Conservation (phyloP, 2,113 vertebrate genomes). For the Cyrtonyx montezumae region DNA sequence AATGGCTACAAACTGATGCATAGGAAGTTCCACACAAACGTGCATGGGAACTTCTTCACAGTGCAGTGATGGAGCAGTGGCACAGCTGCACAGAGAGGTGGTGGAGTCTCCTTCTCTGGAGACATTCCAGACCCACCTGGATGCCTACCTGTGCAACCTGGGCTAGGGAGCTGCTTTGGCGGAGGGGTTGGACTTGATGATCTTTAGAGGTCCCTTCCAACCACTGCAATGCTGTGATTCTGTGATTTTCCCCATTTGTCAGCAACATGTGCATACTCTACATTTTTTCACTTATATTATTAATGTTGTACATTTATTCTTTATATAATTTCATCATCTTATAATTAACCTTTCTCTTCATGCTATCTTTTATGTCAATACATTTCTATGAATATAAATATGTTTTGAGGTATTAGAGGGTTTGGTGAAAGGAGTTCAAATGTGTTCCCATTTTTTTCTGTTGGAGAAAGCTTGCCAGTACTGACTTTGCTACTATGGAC, state of each 20-base stretch:
- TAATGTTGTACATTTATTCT: constrained; percentile 16
- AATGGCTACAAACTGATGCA: too few species aligned
- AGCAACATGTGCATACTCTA: not conserved
- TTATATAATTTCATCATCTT: not conserved
- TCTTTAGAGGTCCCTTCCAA: too few species aligned
- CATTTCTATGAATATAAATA: not conserved
- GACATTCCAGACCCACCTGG: too few species aligned
- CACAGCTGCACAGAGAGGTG: too few species aligned
- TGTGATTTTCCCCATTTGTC: not conserved
- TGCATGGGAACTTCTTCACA: too few species aligned
- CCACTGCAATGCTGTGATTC: too few species aligned
- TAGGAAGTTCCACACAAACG: too few species aligned
- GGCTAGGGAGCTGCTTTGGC: too few species aligned
- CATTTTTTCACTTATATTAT: not conserved
- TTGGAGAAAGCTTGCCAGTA: not conserved
- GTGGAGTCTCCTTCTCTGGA: too few species aligned
- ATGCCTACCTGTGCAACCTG: too few species aligned
- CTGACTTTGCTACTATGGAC: not conserved
- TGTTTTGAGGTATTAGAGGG: not conserved
- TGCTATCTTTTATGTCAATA: not conserved
- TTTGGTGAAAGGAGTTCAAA: not conserved
- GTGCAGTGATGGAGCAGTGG: too few species aligned
- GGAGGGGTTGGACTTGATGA: too few species aligned
- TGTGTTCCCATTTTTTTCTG: not conserved
- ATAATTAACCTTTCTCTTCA: not conserved